A percentile compares a stretch with the other conserved stretches of the same genome.
phyloP scores from a whole-genome alignment of 2,888 invertebrate genomes.

The Heliconius charithonia region DNA sequence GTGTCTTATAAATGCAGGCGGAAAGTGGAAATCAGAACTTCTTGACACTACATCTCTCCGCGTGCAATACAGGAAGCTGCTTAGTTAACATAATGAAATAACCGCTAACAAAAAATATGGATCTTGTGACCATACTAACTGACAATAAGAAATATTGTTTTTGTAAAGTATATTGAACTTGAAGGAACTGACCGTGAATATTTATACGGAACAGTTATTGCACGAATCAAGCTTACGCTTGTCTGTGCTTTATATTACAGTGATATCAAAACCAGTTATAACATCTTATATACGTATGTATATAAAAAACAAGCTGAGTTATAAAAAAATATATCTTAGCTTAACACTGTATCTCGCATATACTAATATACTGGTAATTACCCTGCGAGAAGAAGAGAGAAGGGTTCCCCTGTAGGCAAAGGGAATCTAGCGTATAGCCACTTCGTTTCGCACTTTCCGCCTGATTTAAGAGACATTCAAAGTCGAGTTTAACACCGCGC shows the following conservation, averaged over 20 bases:
- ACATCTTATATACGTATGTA: neutral
- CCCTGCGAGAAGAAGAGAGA: neutral
- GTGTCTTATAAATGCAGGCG: too few relatives aligned
- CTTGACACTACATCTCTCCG: too few relatives aligned
- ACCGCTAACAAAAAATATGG: too few relatives aligned
- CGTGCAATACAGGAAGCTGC: too few relatives aligned
- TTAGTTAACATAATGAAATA: too few relatives aligned
- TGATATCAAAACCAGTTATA: slow-evolving; percentile 4
- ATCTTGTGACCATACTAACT: too few relatives aligned
- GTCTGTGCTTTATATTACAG: neutral
- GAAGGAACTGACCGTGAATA: neutral
- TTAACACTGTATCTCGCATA: neutral
- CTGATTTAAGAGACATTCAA: neutral
- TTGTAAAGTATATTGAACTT: slow-evolving; percentile 4
- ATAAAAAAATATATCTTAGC: neutral
- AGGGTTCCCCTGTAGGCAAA: neutral
- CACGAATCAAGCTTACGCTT: neutral
- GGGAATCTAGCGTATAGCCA: neutral
- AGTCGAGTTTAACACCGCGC: neutral
- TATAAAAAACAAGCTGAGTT: neutral
- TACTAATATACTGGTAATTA: too few relatives aligned
- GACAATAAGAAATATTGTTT: neutral
- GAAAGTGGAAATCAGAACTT: too few relatives aligned
- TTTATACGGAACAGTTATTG: neutral
- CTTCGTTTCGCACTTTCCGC: neutral